Evolutionary conservation across 1,140 invertebrate genomes (phyloP), one percentile per base, ranked within the genome.

Genomic region (Orussus abietinus): DNA sequence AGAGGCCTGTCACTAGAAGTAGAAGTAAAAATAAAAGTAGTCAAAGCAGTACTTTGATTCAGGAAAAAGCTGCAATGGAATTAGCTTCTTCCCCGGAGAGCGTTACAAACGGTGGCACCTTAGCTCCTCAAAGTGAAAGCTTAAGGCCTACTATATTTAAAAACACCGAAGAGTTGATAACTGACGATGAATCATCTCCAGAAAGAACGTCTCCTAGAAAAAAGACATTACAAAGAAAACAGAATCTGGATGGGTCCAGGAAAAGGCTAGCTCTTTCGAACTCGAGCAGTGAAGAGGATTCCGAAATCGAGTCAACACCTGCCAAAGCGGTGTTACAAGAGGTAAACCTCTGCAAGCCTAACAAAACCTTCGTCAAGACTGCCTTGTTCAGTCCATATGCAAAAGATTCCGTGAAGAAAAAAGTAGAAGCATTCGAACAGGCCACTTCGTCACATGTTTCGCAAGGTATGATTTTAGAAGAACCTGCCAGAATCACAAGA

Each of bases 381-480:
- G 56, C 45, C 6, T 42, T 71, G 4, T 75, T 72, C 26, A 81
- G 78, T 68, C 78, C 80, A 3, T 78, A 76, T 38, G 61, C 72
- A 2, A 77, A 77, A 35, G 78, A 79, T 44, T 79, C 79, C 0
- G 75, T 81, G 13, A 81, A 80, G 47, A 77, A 79, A 53, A 72
- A 77, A 13, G 78, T 82, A 0, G 75, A 80, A 46, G 80, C 80
- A 2, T 82, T 81, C 46, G 80, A 81, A 45, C 77, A 80, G 49
- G 68, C 51, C 9, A 56, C n/a, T n/a, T n/a, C n/a, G n/a, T n/a
- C n/a, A n/a, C n/a, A n/a, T n/a, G n/a, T n/a, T n/a, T n/a, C n/a
- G n/a, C n/a, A n/a, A n/a, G n/a, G n/a, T n/a, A n/a, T n/a, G n/a
- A n/a, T n/a, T n/a, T n/a, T n/a, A n/a, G 51, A 56, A 18, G 30